Percentiles rank a stretch among this genome's conserved stretches.
phyloP scores from a whole-genome alignment of 2,113 vertebrate species.

The Leucopsar rothschildi region DNA sequence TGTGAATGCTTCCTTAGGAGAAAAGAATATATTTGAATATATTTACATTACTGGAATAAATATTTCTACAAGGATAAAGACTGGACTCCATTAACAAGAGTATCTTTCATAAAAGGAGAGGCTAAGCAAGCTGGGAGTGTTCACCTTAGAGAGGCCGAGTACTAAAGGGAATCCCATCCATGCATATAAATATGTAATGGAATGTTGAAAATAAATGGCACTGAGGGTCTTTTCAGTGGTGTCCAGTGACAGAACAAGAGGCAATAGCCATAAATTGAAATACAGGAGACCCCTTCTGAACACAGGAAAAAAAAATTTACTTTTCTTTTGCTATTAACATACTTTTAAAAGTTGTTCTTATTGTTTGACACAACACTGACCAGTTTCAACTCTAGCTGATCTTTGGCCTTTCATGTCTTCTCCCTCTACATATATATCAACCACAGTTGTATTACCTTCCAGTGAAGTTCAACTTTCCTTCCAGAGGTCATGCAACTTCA shows the following conservation, averaged over 20 bases:
- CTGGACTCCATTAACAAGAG: background rate
- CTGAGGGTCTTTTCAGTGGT: background rate
- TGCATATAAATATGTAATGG: background rate
- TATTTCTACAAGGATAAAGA: background rate
- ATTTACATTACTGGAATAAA: background rate
- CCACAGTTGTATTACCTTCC: background rate
- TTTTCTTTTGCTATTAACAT: background rate
- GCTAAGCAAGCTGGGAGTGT: background rate
- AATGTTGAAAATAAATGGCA: background rate
- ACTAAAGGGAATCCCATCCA: background rate
- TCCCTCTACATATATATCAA: background rate
- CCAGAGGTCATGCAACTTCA: background rate
- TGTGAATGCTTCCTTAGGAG: background rate
- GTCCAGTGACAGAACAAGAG: background rate
- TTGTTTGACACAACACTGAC: too few relatives aligned
- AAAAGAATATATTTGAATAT: background rate
- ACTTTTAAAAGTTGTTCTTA: background rate
- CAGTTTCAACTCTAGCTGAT: background rate
- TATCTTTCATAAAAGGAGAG: background rate
- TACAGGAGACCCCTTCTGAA: background rate
- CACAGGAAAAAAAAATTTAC: background rate
- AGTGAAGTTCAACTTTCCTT: background rate
- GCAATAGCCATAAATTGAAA: background rate
- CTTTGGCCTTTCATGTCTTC: background rate
- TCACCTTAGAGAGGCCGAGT: background rate